These are phyloP conservation scores for Ferdinandea cuprea DNA, from an alignment of 2,888 invertebrate species.

Conservation along the genomic window DNA sequence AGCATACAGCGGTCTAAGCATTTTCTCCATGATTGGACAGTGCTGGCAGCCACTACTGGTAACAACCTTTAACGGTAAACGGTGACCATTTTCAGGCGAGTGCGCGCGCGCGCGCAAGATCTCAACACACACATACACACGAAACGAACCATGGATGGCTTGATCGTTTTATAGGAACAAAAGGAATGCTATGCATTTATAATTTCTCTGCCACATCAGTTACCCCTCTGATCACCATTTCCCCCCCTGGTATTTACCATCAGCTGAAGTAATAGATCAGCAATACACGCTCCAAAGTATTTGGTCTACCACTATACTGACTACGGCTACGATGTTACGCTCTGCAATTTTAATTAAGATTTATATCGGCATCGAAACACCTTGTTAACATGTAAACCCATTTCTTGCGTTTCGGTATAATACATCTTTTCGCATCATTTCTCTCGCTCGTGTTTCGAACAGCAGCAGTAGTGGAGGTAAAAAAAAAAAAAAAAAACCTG, in stretches of 20 bases:
- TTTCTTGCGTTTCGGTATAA: slow-evolving; percentile 68
- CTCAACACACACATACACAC: slow-evolving; percentile 43
- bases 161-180: slow-evolving; percentile 68
- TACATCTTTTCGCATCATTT: slow-evolving; percentile 70
- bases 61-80: slow-evolving; percentile 71
- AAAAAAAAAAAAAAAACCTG: slow-evolving; percentile 45
- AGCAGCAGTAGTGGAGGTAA: too few relatives aligned
- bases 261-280: slow-evolving; percentile 58
- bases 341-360: slow-evolving; percentile 77
- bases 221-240: background rate
- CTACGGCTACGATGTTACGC: slow-evolving; percentile 61
- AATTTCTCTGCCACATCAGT: slow-evolving; percentile 47
- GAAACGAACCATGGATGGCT: slow-evolving; percentile 36
- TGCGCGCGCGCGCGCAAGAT: slow-evolving; percentile 38
- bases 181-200: slow-evolving; percentile 74
- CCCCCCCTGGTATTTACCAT: too few relatives aligned
- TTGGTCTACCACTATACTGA: slow-evolving; percentile 39
- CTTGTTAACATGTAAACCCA: slow-evolving; percentile 77
- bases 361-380: slow-evolving; percentile 76
- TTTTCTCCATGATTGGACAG: slow-evolving; percentile 69
- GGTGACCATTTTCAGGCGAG: slow-evolving; percentile 66
- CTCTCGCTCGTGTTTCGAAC: slow-evolving; percentile 51
- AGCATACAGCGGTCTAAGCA: slow-evolving; percentile 24
- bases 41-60: slow-evolving; percentile 48
- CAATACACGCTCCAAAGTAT: slow-evolving; percentile 44